These are phyloP conservation scores for Nomada lathburiana DNA, from an alignment of 2,888 invertebrate species.

Conservation along the genomic window DNA sequence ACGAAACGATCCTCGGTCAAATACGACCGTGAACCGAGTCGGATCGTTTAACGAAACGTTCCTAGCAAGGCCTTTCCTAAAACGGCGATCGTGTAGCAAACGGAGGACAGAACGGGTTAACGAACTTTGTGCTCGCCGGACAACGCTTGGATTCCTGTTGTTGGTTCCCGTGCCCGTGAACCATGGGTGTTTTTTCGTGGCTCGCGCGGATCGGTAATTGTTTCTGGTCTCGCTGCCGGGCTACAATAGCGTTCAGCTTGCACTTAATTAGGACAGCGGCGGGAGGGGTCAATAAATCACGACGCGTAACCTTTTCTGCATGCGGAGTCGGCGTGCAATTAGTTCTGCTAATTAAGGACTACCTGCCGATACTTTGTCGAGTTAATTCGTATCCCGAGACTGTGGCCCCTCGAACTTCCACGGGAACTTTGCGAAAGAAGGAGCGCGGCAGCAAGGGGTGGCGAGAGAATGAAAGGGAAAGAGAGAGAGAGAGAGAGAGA, in stretches of 20 bases:
- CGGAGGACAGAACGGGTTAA: constrained; percentile 62
- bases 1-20: constrained; percentile 46
- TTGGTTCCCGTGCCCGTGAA: constrained; percentile 59
- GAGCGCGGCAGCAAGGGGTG: background rate
- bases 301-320: constrained; percentile 78
- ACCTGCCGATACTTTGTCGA: constrained; percentile 78
- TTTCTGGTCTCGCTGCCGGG: constrained; percentile 61
- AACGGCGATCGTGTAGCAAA: constrained; percentile 54
- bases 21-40: constrained; percentile 45
- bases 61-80: constrained; percentile 39
- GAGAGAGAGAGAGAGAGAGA: background rate
- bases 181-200: constrained; percentile 60
- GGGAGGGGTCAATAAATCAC: constrained; percentile 79
- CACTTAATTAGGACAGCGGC: constrained; percentile 78
- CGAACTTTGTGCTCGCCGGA: constrained; percentile 53
- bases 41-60: constrained; percentile 27
- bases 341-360: constrained; percentile 81
- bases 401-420: constrained; percentile 50
- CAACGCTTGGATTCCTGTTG: constrained; percentile 54
- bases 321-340: constrained; percentile 77
- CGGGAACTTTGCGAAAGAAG: constrained; percentile 26
- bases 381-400: constrained; percentile 76
- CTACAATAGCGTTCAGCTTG: constrained; percentile 74
- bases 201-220: constrained; percentile 64
- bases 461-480: background rate